Percentiles rank a stretch among this genome's conserved stretches.
Conservation (phyloP, 2,888 invertebrate species). For the Tetragnatha montana region DNA sequence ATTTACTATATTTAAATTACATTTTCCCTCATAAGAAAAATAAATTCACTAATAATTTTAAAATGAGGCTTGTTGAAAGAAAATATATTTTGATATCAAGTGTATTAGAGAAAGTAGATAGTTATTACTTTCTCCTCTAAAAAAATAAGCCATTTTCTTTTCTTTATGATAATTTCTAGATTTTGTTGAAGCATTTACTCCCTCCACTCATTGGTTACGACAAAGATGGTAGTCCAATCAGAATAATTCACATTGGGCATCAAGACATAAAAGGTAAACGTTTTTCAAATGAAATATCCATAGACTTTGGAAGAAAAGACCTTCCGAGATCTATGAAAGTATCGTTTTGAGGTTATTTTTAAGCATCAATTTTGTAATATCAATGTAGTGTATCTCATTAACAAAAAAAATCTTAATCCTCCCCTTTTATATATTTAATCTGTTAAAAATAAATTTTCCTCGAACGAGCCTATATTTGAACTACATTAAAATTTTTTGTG, state of each 20-base stretch:
- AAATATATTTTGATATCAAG: neutral
- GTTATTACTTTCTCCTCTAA: neutral
- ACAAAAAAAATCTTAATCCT: neutral
- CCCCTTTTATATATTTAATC: too few relatives aligned
- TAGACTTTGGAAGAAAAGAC: too few relatives aligned
- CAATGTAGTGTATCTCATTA: too few relatives aligned
- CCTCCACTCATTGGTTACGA: slow-evolving; percentile 61
- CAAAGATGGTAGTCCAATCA: slow-evolving; percentile 51
- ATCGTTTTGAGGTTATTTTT: neutral
- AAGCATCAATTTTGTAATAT: neutral
- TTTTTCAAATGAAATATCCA: neutral
- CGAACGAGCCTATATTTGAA: too few relatives aligned
- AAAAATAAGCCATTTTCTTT: neutral
- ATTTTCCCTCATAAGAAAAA: too few relatives aligned
- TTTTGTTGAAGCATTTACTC: slow-evolving; percentile 39
- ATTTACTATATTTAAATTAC: too few relatives aligned
- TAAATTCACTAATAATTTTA: too few relatives aligned
- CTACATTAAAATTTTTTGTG: too few relatives aligned
- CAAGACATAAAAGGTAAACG: slow-evolving; percentile 54
- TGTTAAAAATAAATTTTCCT: too few relatives aligned
- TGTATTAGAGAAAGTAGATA: neutral
- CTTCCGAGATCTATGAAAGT: too few relatives aligned
- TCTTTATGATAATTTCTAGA: slow-evolving; percentile 1
- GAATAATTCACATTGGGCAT: slow-evolving; percentile 36
- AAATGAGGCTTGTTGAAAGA: neutral